A percentile compares a stretch with the other conserved stretches of the same genome.
These are phyloP conservation scores for Stomatorhinus ivindoensis DNA, from an alignment of 2,113 vertebrate genomes.

Conservation along the genomic window DNA sequence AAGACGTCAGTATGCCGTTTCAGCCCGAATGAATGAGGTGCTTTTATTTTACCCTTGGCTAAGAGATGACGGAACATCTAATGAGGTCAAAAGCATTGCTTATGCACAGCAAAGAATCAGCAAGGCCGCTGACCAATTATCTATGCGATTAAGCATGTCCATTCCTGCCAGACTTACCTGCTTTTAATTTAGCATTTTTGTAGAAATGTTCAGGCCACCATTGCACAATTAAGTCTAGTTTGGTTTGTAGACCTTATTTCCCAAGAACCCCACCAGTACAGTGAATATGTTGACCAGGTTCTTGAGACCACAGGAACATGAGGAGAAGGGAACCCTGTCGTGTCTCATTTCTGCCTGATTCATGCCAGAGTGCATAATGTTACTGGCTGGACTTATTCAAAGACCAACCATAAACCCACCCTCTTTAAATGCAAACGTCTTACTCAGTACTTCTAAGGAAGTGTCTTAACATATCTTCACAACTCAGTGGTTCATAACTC, in stretches of 20 bases:
- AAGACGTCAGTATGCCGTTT: constrained; percentile 48
- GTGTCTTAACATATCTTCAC: neutral
- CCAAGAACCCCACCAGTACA: neutral
- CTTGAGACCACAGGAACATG: neutral
- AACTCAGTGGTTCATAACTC: neutral
- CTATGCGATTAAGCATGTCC: neutral
- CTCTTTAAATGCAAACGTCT: neutral
- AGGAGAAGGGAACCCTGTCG: neutral
- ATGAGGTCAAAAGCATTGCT: constrained; percentile 9
- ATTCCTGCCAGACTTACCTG: neutral
- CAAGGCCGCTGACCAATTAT: neutral
- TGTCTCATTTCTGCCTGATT: neutral
- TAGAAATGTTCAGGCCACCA: neutral
- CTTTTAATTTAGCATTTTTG: neutral
- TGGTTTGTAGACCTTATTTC: neutral
- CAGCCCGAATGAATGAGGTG: constrained; percentile 25
- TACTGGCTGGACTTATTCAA: neutral
- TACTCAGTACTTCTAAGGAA: neutral
- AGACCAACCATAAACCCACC: neutral
- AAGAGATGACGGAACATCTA: neutral
- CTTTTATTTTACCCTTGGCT: constrained; percentile 23
- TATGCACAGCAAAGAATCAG: neutral
- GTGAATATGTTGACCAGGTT: neutral
- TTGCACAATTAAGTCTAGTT: neutral
- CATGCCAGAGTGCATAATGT: neutral